Percentiles rank a stretch among this genome's conserved stretches.
Evolutionary conservation across 1,140 invertebrate species (phyloP).

Genomic region (Holotrichia oblita): DNA sequence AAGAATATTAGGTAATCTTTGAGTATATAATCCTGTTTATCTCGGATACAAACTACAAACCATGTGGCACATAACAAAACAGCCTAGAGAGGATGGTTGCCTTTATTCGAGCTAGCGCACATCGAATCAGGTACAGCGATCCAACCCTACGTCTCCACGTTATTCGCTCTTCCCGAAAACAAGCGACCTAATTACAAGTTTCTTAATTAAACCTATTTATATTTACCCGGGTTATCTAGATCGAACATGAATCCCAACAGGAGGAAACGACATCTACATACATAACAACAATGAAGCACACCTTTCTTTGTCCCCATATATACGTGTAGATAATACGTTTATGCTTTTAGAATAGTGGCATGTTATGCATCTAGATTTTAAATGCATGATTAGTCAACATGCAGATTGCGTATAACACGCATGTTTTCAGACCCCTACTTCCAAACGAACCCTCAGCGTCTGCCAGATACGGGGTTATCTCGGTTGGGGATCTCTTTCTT

Average conservation of each 20-base stretch:
- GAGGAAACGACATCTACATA: background rate
- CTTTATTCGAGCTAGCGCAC: background rate
- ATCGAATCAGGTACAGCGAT: background rate
- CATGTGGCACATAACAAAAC: background rate
- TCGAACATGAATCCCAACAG: background rate
- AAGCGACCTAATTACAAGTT: slow-evolving; percentile 20
- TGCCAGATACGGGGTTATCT: background rate
- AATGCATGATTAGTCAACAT: background rate
- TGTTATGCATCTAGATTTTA: background rate
- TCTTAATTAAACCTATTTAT: slow-evolving; percentile 21
- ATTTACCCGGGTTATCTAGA: background rate
- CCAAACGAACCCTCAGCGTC: no score
- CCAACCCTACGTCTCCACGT: background rate
- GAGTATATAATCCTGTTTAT: background rate
- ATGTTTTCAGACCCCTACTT: background rate
- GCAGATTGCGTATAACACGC: slow-evolving; percentile 8
- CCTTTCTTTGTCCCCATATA: slow-evolving; percentile 2
- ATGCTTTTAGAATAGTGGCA: background rate
- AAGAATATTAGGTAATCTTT: no score
- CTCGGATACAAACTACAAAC: background rate
- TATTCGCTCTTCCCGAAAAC: background rate
- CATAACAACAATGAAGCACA: no score
- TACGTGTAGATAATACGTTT: background rate
- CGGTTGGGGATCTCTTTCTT: background rate
- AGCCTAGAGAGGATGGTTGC: background rate